Conservation (phyloP, 92 coral and sea anemone genomes). For the Umimayanthus kanabou region DNA sequence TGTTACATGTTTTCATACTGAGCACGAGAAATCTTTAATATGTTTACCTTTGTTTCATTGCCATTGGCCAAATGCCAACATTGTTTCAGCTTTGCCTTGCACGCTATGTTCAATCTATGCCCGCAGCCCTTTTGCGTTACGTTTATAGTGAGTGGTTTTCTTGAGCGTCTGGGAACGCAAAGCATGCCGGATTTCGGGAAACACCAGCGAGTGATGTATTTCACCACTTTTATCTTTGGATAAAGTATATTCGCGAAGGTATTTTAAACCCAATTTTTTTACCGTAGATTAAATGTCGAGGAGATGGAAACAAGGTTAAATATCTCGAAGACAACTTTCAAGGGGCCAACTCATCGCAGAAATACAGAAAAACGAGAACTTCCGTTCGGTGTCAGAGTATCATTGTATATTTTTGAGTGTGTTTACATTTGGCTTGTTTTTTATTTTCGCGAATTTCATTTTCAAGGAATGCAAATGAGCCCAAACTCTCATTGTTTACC, state of each 20-base stretch:
- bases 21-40: constrained; percentile 7
- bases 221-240: neutral
- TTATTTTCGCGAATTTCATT: neutral
- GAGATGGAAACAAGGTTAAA: neutral
- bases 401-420: constrained; percentile 22
- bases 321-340: constrained; percentile 29
- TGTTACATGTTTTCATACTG: constrained; percentile 26
- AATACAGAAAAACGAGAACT: constrained; percentile 10
- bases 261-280: neutral
- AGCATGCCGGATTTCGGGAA: constrained; percentile 25
- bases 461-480: constrained; percentile 14
- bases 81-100: constrained; percentile 11
- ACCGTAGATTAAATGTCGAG: neutral
- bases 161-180: constrained; percentile 8
- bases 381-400: constrained; percentile 25
- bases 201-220: neutral
- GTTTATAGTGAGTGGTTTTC: neutral
- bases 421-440: constrained; percentile 23
- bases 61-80: constrained; percentile 22
- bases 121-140: neutral
- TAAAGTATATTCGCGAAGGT: neutral
- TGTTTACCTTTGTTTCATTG: neutral
- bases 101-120: neutral
- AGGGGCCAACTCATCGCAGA: neutral
- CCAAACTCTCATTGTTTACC: constrained; percentile 19